Evolutionary conservation across 2,888 invertebrate genomes (phyloP), one percentile per base, ranked within the genome.

Genomic region (Tipula helvola): DNA sequence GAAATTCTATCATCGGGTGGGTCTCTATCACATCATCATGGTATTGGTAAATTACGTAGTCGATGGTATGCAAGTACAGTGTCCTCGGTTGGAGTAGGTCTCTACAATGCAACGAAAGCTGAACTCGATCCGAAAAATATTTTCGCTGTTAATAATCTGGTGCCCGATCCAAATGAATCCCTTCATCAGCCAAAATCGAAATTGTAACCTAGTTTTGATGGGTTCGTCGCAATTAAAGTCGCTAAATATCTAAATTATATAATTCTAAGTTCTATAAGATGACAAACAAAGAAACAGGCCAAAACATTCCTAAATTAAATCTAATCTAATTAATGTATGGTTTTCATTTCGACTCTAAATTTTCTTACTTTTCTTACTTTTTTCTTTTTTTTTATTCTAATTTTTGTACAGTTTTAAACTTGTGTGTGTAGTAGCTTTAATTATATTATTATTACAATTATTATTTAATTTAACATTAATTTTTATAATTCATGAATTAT

Each of bases 1-100:
- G 98, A 98, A 92, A 98, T 99, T 88, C 92, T 99, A 86, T 95
- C 96, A 0, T 96, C 94, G 88, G 92, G 92, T 13, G 94, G 94
- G 28, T 98, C 97, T 88, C 94, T 99, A 89, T 98, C 98, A 0
- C 99, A 99, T 92, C 99, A 99, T 91, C 99, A 99, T 90, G 99
- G 99, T 0, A 95, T 99, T 13, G 99, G 99, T 0, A 99, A 99
- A 91, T 93, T 96, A 87, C 94, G 99, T 18, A 95, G 96, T 88
- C 95, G 95, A 89, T 99, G 98, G 96, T 96, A 99, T 90, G 92
- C 94, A 5, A 92, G 94, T 87, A 96, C 97, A 0, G 96, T 99
- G 2, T 97, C 98, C 8, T 93, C 94, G 28, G 93, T 96, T 0
- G 98, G 98, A 0, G 93, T 96, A 0, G 93, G 93, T 8, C 92